Base-by-base conservation (phyloP, 2,888 invertebrate genomes). In the Cataglyphis rosenhaueri region DNA sequence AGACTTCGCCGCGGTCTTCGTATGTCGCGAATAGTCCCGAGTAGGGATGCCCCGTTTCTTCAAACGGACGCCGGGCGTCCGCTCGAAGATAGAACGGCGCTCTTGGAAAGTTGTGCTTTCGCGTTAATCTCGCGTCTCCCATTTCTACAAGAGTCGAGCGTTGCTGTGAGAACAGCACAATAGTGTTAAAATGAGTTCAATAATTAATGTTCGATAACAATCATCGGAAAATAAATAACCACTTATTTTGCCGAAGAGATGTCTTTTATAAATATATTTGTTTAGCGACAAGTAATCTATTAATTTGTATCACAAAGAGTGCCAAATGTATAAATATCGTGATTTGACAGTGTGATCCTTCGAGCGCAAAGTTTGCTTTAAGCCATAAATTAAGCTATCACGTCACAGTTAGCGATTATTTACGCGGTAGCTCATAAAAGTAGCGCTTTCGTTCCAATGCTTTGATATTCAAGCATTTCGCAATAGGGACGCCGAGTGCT, bases 1-100 rank as follows among this genome's bases (percentile, higher is more conserved):
- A 88, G 89, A 86, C 84, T 83, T 85, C 85, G 71, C 59, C 61
- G 75, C 64, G 81, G 81, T 83, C 52, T 52, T 85, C 48, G 62
- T 32, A 44, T 81, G 59, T 85, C 65, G 83, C 79, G 85, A 82
- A 44, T 59, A 32, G 41, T 32, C 66, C 70, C 44, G 44, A 70
- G 44, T 62, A 74, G 59, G 78, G 78, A 59, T 59, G 78, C 12
- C 44, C 59, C 35, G 78, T 71, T 71, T 79, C 44, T 59, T 44
- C 59, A 44, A 68, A 6, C 35, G 25, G 12, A 25, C 25, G 57
- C 38, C 10, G 32, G 18, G 68, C n/a, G 12, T 38, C 25, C 18
- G 3, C 10, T 52, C 44, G 29, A 21, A 38, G 21, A 44, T 55
- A 3, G 66, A 55, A 5, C 48, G 29, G 41, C 18, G 41, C 52